Evolutionary conservation across 2,797 vertebrate genomes (phyloP).

Genomic region (Syndactyla subalaris): DNA sequence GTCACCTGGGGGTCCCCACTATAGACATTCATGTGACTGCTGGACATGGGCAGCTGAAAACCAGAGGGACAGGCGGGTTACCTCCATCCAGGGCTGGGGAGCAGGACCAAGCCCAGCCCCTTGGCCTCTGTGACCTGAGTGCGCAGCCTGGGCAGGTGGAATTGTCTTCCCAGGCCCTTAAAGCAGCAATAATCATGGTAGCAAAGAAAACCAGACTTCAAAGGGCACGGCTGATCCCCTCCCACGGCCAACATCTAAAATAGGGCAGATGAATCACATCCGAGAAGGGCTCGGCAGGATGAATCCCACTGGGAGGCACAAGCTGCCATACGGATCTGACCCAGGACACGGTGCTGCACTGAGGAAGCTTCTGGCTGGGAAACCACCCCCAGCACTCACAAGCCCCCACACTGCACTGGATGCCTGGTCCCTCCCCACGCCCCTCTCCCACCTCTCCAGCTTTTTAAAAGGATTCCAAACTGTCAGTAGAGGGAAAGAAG

Average conservation of each 20-base stretch:
- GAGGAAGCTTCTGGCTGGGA: background rate
- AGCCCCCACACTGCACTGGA: fast-evolving
- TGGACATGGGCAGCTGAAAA: slow-evolving; percentile 91
- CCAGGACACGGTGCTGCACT: fast-evolving
- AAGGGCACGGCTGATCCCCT: slow-evolving; percentile 26
- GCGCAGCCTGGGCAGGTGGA: background rate
- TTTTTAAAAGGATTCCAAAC: background rate
- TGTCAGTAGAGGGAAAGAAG: background rate
- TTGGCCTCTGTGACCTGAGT: background rate
- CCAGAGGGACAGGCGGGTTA: background rate
- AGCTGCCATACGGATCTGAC: background rate
- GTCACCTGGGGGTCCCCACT: slow-evolving; percentile 89
- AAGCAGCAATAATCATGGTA: background rate
- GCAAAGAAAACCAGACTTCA: slow-evolving; percentile 23
- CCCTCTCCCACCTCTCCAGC: fast-evolving
- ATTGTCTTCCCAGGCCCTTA: background rate
- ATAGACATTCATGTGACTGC: slow-evolving; percentile 96
- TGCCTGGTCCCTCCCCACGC: fast-evolving
- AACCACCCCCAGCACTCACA: background rate
- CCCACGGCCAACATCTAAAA: background rate
- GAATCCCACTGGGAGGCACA: slow-evolving; percentile 16
- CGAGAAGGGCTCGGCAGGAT: background rate
- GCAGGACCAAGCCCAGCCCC: background rate
- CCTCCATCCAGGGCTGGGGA: background rate
- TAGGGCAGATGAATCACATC: slow-evolving; percentile 12